Percentiles rank a stretch among this genome's conserved stretches.
Conservation (phyloP, 2,797 vertebrate genomes). For the Peromyscus melanophrys region DNA sequence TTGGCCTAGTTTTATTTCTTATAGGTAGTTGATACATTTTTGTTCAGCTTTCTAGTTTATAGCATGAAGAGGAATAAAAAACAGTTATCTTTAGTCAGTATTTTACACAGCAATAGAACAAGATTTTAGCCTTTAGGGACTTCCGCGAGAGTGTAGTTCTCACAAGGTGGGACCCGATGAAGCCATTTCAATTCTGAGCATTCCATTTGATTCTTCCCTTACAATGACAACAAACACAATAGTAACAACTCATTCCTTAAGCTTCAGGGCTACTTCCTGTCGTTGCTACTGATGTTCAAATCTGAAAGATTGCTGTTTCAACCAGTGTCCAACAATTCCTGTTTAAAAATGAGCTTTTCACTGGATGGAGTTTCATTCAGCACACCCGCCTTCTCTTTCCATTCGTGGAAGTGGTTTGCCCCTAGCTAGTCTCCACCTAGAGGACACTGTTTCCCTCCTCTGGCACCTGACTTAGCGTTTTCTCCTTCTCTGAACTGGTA, state of each 20-base stretch:
- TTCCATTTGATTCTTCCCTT: conserved; percentile 50
- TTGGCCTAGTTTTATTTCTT: background rate
- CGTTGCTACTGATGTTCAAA: conserved; percentile 15
- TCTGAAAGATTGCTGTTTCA: conserved; percentile 80
- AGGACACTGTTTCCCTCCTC: conserved; percentile 89
- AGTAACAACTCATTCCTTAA: background rate
- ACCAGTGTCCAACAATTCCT: conserved; percentile 94
- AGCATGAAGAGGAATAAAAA: background rate
- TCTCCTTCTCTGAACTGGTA: conserved; percentile 96
- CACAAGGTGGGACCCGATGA: conserved; percentile 65
- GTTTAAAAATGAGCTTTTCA: conserved; percentile 95
- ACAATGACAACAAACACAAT: background rate
- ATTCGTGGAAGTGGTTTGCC: conserved; percentile 92
- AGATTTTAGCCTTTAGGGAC: background rate
- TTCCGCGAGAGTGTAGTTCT: conserved; percentile 61
- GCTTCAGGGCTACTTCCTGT: conserved; percentile 72
- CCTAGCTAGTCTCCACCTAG: conserved; percentile 92
- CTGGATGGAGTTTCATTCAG: conserved; percentile 96
- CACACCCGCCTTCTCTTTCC: conserved; percentile 95
- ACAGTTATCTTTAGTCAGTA: background rate
- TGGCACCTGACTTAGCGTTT: conserved; percentile 94
- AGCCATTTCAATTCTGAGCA: conserved; percentile 19
- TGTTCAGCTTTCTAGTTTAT: background rate
- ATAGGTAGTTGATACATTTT: background rate
- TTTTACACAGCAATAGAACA: background rate